Conservation (phyloP, 92 coral and sea anemone species). For the Diadumene lineata region DNA sequence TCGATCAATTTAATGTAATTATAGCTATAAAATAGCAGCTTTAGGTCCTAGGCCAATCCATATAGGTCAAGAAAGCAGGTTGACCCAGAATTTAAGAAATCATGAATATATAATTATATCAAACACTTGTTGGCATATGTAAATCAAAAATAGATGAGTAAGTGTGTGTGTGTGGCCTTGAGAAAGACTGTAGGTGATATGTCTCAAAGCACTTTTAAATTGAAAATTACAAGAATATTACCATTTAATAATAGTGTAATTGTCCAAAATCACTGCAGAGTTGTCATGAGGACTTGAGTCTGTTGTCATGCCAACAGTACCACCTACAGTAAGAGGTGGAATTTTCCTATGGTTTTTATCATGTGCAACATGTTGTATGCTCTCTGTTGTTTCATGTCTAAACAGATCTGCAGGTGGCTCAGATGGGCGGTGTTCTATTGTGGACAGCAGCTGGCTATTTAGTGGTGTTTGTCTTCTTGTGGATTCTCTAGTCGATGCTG, state of each 20-base stretch:
- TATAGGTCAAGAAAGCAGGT: too few relatives aligned
- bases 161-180: too few relatives aligned
- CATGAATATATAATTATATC: too few relatives aligned
- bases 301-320: constrained; percentile 29
- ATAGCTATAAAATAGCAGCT: too few relatives aligned
- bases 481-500: background rate
- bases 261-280: constrained; percentile 60
- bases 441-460: constrained; percentile 24
- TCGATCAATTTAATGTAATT: too few relatives aligned
- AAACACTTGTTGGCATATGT: too few relatives aligned
- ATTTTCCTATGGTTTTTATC: constrained; percentile 27
- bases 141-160: too few relatives aligned
- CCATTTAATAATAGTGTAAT: constrained; percentile 66
- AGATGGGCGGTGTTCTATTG: constrained; percentile 16
- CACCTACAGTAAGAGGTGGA: constrained; percentile 27
- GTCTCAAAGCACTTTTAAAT: too few relatives aligned
- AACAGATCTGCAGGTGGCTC: background rate
- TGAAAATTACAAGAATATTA: background rate
- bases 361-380: background rate
- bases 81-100: too few relatives aligned
- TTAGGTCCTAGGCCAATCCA: too few relatives aligned
- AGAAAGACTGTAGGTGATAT: too few relatives aligned
- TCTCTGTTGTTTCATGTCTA: background rate
- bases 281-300: constrained; percentile 42
- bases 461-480: constrained; percentile 23